Percentiles rank a stretch among this genome's conserved stretches.
Conservation (phyloP, 2,888 invertebrate genomes). For the Dyspetes luteomarginatus region DNA sequence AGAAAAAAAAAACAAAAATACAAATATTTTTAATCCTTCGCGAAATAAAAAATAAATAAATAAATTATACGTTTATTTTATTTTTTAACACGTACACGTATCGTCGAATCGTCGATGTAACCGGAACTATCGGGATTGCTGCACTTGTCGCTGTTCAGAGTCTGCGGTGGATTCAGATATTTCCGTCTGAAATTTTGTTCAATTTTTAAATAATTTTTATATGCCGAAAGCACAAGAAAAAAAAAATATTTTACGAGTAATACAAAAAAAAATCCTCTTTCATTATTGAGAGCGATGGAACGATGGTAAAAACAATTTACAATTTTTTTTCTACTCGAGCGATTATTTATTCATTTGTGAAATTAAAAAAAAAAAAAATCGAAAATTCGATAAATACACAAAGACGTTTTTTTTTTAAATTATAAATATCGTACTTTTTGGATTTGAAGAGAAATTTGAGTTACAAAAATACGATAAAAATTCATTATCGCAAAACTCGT, state of each 20-base stretch:
- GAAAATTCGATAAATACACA: too few relatives aligned
- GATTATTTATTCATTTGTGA: too few relatives aligned
- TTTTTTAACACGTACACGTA: conserved; percentile 87
- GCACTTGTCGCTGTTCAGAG: conserved; percentile 90
- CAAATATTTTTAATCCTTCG: not conserved
- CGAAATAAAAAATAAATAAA: not conserved
- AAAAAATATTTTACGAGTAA: too few relatives aligned
- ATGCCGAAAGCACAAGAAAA: too few relatives aligned
- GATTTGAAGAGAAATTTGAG: not conserved
- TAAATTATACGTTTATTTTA: not conserved
- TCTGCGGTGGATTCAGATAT: conserved; percentile 92
- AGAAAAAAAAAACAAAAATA: conserved; percentile 77
- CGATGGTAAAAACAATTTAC: too few relatives aligned
- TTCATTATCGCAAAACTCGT: too few relatives aligned
- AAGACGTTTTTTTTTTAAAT: too few relatives aligned
- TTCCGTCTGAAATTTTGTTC: conserved; percentile 87
- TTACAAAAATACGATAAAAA: not conserved
- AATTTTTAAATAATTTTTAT: too few relatives aligned
- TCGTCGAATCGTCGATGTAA: conserved; percentile 94
- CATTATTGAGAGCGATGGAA: too few relatives aligned
- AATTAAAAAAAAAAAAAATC: too few relatives aligned
- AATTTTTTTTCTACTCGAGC: too few relatives aligned
- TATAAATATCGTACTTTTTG: not conserved
- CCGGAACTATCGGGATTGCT: conserved; percentile 95
- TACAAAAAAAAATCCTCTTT: too few relatives aligned